Evolutionary conservation across 2,797 vertebrate species (phyloP).

Genomic region (Mycteria americana): DNA sequence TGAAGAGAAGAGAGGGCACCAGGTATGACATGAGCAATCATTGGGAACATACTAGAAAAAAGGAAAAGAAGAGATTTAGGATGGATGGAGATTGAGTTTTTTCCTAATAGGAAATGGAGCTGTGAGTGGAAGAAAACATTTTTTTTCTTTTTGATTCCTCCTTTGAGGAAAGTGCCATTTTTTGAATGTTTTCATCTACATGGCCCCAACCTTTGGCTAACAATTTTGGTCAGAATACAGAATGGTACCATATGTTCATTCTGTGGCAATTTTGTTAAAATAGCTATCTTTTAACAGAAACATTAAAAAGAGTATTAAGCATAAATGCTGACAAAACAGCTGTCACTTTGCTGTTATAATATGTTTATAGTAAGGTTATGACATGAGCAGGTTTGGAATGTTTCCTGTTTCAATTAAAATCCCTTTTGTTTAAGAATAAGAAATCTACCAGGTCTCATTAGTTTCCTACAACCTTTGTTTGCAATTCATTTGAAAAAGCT

Average conservation of each 20-base stretch:
- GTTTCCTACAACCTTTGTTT: neutral
- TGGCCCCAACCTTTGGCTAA: neutral
- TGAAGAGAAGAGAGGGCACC: neutral
- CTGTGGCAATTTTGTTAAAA: neutral
- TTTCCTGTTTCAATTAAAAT: neutral
- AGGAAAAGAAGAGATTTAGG: neutral
- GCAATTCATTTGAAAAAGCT: neutral
- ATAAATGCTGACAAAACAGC: neutral
- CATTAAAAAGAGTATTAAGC: neutral
- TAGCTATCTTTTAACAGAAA: neutral
- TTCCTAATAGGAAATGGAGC: neutral
- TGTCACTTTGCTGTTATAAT: neutral
- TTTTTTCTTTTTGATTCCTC: neutral
- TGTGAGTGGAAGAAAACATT: neutral
- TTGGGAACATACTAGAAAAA: neutral
- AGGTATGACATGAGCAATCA: neutral
- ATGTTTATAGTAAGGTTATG: neutral
- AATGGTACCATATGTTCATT: neutral
- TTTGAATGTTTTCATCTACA: neutral
- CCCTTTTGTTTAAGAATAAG: neutral
- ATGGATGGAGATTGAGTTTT: neutral
- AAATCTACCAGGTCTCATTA: neutral
- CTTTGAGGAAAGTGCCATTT: neutral
- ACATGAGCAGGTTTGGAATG: neutral
- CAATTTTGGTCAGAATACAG: neutral